These are phyloP conservation scores for Pristionchus arcanus DNA, from an alignment of 2,888 invertebrate genomes.

Conservation along the genomic window DNA sequence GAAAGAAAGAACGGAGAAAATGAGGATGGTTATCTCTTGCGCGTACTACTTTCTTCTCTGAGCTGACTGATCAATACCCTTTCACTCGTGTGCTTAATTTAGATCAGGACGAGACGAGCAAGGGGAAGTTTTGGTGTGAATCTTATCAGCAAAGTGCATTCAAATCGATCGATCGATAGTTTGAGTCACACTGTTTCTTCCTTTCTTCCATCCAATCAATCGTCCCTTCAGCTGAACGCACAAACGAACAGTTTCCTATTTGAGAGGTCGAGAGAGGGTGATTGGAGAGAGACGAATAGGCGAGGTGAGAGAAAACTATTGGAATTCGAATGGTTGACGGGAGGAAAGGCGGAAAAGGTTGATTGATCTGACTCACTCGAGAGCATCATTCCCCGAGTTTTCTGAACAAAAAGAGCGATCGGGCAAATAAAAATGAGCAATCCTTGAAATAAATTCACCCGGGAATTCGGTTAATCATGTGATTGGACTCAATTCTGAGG, in stretches of 20 bases:
- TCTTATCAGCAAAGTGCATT: conserved; percentile 41
- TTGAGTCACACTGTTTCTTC: conserved; percentile 14
- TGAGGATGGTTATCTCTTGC: conserved; percentile 46
- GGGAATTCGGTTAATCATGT: not conserved
- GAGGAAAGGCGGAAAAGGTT: not conserved
- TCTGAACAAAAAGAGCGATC: not conserved
- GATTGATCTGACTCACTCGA: not conserved
- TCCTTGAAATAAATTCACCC: not conserved
- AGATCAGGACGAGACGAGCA: not conserved
- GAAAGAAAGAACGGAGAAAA: conserved; percentile 8
- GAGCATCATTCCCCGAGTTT: conserved; percentile 21
- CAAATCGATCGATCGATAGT: conserved; percentile 10
- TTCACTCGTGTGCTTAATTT: conserved; percentile 24
- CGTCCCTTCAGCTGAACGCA: not conserved
- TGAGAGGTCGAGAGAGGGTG: not conserved
- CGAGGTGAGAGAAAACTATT: conserved; percentile 21
- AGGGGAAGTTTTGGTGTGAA: not conserved
- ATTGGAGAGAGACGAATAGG: not conserved
- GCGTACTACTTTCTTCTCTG: conserved; percentile 47
- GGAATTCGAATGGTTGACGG: conserved; percentile 41
- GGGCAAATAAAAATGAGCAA: conserved; percentile 10
- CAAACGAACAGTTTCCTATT: not conserved
- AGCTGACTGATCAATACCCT: conserved; percentile 41
- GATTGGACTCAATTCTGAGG: not conserved
- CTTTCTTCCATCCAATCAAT: not conserved